Evolutionary conservation across 2,113 vertebrate genomes (phyloP).

Genomic region (Gorsachius goisagi): DNA sequence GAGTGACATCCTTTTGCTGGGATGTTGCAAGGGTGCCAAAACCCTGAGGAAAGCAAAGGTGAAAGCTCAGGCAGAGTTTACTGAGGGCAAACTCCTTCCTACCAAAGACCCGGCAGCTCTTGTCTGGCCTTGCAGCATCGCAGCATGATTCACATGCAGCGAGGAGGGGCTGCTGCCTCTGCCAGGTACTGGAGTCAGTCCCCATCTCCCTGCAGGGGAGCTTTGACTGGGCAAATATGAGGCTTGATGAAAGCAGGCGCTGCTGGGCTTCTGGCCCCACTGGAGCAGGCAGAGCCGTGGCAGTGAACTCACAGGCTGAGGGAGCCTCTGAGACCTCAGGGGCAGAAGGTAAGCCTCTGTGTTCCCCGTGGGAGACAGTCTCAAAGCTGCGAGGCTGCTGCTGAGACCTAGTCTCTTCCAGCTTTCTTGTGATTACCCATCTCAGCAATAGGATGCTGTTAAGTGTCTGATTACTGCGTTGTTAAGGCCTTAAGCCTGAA

Average conservation of each 20-base stretch:
- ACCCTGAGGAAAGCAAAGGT: not conserved
- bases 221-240: not conserved
- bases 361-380: not conserved
- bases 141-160: not conserved
- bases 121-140: not conserved
- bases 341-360: not conserved
- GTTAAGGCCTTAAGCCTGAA: constrained; percentile 53
- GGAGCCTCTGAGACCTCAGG: not conserved
- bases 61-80: not conserved
- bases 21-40: not conserved
- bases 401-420: not conserved
- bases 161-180: not conserved
- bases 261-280: fast-evolving
- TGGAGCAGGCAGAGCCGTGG: not conserved
- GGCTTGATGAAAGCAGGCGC: not conserved
- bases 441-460: not conserved
- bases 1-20: not conserved
- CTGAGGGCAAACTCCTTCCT: not conserved
- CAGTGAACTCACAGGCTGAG: not conserved
- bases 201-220: not conserved
- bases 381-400: not conserved
- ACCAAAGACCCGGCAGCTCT: not conserved
- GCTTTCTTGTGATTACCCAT: constrained; percentile 39
- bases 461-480: constrained; percentile 48
- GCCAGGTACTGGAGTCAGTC: not conserved